Conservation (phyloP, 2,113 vertebrate genomes). For the Malurus elegans region DNA sequence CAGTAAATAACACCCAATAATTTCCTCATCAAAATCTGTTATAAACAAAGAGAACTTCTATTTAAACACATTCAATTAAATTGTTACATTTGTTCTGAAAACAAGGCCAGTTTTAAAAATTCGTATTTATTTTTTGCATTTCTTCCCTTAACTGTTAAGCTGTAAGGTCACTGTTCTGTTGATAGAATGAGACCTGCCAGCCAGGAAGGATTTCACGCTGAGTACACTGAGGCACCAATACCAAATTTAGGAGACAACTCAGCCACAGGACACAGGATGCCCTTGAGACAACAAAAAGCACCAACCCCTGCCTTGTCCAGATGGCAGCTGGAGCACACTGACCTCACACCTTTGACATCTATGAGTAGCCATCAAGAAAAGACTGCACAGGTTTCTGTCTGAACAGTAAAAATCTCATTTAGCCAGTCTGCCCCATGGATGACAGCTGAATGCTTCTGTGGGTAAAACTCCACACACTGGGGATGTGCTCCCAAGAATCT, state of each 20-base stretch:
- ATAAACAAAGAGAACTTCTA: background rate
- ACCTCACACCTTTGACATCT: background rate
- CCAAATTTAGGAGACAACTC: background rate
- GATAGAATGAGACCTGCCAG: background rate
- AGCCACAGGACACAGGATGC: background rate
- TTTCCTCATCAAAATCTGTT: background rate
- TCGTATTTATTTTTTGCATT: background rate
- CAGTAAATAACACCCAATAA: background rate
- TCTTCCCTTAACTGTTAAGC: background rate
- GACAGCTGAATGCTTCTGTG: background rate
- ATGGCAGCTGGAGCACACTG: background rate
- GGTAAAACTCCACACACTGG: background rate
- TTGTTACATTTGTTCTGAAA: background rate
- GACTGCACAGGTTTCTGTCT: background rate
- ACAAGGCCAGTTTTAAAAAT: background rate
- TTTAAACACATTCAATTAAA: background rate
- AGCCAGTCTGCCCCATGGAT: fast-evolving
- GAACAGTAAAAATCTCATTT: background rate
- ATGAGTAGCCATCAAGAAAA: background rate
- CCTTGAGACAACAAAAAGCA: background rate
- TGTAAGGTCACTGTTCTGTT: background rate
- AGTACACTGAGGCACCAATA: background rate
- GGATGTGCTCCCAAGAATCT: background rate
- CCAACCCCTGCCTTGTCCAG: background rate
- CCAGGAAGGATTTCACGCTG: background rate